Evolutionary conservation across 2,797 vertebrate species (phyloP).

Genomic region (Epinephelus awoara): DNA sequence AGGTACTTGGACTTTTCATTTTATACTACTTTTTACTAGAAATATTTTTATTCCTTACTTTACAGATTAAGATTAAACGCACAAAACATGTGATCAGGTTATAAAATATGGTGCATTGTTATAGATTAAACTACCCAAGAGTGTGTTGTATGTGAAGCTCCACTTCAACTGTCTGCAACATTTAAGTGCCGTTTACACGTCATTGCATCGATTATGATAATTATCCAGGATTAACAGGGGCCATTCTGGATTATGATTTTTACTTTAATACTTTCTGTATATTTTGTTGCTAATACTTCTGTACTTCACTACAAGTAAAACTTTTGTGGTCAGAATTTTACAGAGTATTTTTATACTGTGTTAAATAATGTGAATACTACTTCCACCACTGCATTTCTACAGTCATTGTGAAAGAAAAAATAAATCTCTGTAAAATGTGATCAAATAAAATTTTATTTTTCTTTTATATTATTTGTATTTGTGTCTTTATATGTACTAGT

Average conservation of each 20-base stretch:
- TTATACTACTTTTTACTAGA: not conserved
- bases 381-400: not conserved
- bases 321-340: no score
- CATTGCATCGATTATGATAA: not conserved
- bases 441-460: conserved; percentile 7
- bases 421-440: conserved; percentile 1
- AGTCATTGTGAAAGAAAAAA: not conserved
- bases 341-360: not conserved
- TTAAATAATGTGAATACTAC: not conserved
- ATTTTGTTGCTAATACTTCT: not conserved
- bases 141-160: not conserved
- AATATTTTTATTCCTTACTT: not conserved
- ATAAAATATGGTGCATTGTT: not conserved
- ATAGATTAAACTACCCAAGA: not conserved
- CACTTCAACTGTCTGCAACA: not conserved
- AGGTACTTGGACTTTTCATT: not conserved
- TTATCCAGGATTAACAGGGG: not conserved
- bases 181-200: not conserved
- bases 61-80: not conserved
- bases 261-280: not conserved
- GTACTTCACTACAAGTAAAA: no score
- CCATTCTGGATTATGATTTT: not conserved
- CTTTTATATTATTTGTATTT: not conserved
- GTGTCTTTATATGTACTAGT: not conserved
- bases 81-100: not conserved